Evolutionary conservation across 2,888 invertebrate species (phyloP), one percentile per base, ranked within the genome.

Genomic region (Leptinotarsa haldemani): DNA sequence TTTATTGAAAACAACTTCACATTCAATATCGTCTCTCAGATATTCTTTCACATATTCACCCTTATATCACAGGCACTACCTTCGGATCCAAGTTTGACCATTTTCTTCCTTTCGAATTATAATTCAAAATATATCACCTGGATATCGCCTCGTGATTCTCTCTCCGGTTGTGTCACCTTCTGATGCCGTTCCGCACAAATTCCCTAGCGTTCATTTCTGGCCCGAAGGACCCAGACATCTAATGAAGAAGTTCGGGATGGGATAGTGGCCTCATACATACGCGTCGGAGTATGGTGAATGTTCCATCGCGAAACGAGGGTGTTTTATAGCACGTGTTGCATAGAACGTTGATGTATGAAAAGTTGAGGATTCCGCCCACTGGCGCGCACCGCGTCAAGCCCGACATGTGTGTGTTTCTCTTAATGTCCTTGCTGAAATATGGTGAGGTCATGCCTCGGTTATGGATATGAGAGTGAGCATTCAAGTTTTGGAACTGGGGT

Each of bases 251-350:
- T 67, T 63, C 48, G 71, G 71, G 40, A 56, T 52, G 69, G 50
- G 61, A 61, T 61, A 69, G 48, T 18, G 58, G 69, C 74, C 65
- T 74, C 47, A 63, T 70, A 67, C 71, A 74, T 74, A 71, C 56
- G 71, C 69, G 56, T 48, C 68, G 56, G 65, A 53, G 53, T 67
- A 67, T 61, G 48, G 70, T 22, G 48, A 68, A 71, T 69, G 68
- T 65, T 58, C 56, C 74, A 9, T 65, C 53, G 52, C 69, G 68
- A 65, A 61, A 74, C 56, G 65, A 65, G 73, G 73, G 70, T 70
- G 70, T 74, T 75, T 74, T 69, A 40, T 66, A 66, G 71, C 75
- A 77, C 77, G 74, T 77, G 77, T 75, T 75, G 75, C 74, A 75
- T 65, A 63, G 71, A 74, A 69, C 64, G 73, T 64, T 73, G 73